Evolutionary conservation across 2,888 invertebrate genomes (phyloP).

Genomic region (Busseola fusca): DNA sequence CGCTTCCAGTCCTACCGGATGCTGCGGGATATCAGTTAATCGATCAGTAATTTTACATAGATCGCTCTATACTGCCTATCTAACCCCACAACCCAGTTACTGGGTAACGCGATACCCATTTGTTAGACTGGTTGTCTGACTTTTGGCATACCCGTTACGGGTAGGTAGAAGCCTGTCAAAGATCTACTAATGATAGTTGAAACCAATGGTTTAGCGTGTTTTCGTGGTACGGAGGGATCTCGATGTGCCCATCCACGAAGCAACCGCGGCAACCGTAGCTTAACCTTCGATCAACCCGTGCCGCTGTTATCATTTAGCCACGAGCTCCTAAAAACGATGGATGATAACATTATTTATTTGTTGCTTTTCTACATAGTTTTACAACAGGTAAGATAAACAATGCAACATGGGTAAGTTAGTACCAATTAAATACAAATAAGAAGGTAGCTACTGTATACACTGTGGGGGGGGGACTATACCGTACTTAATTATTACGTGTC

Average conservation of each 20-base stretch:
- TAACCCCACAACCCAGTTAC: neutral
- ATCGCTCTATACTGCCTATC: neutral
- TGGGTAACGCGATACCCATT: neutral
- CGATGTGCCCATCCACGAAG: neutral
- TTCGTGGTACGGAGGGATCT: neutral
- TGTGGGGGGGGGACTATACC: conserved; percentile 28
- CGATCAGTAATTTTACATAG: neutral
- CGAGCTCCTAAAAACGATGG: neutral
- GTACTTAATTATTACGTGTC: conserved; percentile 64
- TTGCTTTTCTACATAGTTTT: neutral
- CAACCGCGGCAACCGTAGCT: neutral
- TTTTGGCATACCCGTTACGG: neutral
- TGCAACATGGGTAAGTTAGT: neutral
- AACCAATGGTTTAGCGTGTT: neutral
- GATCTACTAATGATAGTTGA: neutral
- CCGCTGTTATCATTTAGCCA: neutral
- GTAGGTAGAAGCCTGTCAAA: neutral
- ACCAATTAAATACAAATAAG: conserved; percentile 36
- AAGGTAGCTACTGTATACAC: conserved; percentile 3
- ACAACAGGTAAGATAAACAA: neutral
- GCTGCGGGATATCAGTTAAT: neutral
- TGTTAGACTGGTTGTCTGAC: neutral
- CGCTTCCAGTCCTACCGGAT: neutral
- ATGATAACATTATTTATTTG: neutral
- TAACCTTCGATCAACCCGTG: neutral